A percentile compares a stretch with the other conserved stretches of the same genome.
These are phyloP conservation scores for Microplitis mediator DNA, from an alignment of 1,140 invertebrate genomes.

Conservation along the genomic window DNA sequence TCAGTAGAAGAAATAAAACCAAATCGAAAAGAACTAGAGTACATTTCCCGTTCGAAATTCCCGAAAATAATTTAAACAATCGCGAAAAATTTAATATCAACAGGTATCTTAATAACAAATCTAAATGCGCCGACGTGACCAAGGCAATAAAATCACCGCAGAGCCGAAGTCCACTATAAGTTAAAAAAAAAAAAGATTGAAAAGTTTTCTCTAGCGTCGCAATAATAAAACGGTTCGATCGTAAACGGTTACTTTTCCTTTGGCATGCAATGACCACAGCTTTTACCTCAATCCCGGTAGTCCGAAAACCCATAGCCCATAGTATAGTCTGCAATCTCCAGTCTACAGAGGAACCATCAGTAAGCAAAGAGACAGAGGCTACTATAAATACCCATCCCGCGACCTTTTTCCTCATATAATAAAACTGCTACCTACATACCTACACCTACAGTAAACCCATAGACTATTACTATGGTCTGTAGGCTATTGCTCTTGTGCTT, in stretches of 20 bases:
- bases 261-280: slow-evolving; percentile 40
- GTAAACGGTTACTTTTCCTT: slow-evolving; percentile 41
- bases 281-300: slow-evolving; percentile 39
- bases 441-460: too few relatives aligned
- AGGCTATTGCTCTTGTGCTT: slow-evolving; percentile 1
- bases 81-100: too few relatives aligned
- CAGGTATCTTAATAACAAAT: too few relatives aligned
- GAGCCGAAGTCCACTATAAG: not conserved
- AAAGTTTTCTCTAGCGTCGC: not conserved
- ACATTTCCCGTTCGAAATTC: too few relatives aligned
- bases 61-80: too few relatives aligned
- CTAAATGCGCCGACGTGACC: too few relatives aligned
- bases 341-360: not conserved
- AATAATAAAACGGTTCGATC: slow-evolving; percentile 38
- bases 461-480: too few relatives aligned
- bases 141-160: too few relatives aligned
- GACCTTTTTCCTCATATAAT: slow-evolving; percentile 17
- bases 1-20: too few relatives aligned
- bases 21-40: too few relatives aligned
- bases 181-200: not conserved
- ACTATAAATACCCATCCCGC: not conserved
- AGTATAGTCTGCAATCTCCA: not conserved
- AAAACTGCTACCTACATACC: too few relatives aligned
- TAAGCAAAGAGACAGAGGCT: too few relatives aligned
- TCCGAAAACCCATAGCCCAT: not conserved